phyloP scores from a whole-genome alignment of 2,113 vertebrate species.

The Perca schrenkii region DNA sequence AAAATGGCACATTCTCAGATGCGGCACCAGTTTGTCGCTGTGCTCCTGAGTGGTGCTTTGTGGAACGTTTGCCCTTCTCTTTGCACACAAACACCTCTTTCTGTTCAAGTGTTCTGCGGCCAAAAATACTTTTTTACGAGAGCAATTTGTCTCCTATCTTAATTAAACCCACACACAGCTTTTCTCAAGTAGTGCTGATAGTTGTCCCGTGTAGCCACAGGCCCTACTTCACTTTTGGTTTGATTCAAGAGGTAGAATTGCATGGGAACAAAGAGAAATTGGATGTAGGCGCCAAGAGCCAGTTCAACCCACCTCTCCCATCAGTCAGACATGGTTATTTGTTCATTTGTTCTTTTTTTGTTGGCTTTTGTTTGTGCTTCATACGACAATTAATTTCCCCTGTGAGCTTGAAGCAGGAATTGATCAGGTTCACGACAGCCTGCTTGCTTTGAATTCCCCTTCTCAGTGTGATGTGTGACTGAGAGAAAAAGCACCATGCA shows the following conservation, averaged over 20 bases:
- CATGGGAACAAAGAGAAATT: conserved; percentile 63
- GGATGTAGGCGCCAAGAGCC: conserved; percentile 54
- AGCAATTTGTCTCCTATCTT: conserved; percentile 35
- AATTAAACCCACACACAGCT: conserved; percentile 34
- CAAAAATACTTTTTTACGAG: conserved; percentile 8
- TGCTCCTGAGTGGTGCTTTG: neutral
- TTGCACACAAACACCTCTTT: neutral
- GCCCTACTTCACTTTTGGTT: conserved; percentile 25
- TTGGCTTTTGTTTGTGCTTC: conserved; percentile 72
- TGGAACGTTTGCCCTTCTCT: conserved; percentile 8
- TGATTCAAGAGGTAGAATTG: conserved; percentile 35
- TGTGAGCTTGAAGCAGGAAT: conserved; percentile 71
- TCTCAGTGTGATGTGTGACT: conserved; percentile 32
- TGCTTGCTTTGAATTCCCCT: conserved; percentile 54
- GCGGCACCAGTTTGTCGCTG: conserved; percentile 4
- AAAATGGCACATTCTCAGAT: conserved; percentile 11
- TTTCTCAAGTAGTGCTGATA: conserved; percentile 34
- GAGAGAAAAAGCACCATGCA: conserved; percentile 25
- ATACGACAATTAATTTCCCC: conserved; percentile 78
- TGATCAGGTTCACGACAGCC: conserved; percentile 66
- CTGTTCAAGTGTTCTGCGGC: neutral
- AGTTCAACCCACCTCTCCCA: conserved; percentile 65
- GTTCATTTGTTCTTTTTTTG: conserved; percentile 67
- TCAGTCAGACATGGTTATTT: conserved; percentile 72
- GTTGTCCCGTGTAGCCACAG: neutral